These are phyloP conservation scores for Phorcus lineatus DNA, from an alignment of 2,888 invertebrate species.

Conservation along the genomic window DNA sequence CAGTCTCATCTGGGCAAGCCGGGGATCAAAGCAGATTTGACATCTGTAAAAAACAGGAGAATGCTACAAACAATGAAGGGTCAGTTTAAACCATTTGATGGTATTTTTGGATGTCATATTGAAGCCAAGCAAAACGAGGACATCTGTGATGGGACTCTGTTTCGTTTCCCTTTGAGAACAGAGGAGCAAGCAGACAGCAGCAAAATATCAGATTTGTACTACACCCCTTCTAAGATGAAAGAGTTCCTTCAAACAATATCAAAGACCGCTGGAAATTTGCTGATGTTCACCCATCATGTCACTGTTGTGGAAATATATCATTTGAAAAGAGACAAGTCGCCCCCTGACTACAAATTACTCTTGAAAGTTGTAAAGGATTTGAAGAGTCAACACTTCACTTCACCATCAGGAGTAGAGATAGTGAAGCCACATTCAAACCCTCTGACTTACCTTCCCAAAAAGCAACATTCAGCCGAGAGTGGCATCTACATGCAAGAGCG, in stretches of 20 bases:
- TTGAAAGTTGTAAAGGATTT: conserved; percentile 25
- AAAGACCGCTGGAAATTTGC: conserved; percentile 57
- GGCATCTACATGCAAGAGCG: background rate
- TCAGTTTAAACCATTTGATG: conserved; percentile 63
- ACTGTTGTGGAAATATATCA: conserved; percentile 57
- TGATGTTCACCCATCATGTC: conserved; percentile 72
- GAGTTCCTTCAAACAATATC: conserved; percentile 57
- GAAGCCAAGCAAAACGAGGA: background rate
- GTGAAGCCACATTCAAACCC: background rate
- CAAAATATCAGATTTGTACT: conserved; percentile 61
- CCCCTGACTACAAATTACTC: background rate
- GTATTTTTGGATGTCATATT: conserved; percentile 57
- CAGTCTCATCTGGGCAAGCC: conserved; percentile 58
- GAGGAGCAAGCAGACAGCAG: conserved; percentile 60
- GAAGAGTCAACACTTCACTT: background rate
- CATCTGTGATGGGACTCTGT: conserved; percentile 63
- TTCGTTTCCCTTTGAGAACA: conserved; percentile 70
- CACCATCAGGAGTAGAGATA: background rate
- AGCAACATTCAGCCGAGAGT: background rate
- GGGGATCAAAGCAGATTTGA: conserved; percentile 56
- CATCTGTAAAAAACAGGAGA: conserved; percentile 37
- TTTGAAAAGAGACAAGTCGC: conserved; percentile 39
- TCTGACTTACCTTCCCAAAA: background rate
- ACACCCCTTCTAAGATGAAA: conserved; percentile 56
- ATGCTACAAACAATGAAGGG: conserved; percentile 46